Base-by-base conservation (phyloP, 2,888 invertebrate genomes). In the Erebia epiphron region DNA sequence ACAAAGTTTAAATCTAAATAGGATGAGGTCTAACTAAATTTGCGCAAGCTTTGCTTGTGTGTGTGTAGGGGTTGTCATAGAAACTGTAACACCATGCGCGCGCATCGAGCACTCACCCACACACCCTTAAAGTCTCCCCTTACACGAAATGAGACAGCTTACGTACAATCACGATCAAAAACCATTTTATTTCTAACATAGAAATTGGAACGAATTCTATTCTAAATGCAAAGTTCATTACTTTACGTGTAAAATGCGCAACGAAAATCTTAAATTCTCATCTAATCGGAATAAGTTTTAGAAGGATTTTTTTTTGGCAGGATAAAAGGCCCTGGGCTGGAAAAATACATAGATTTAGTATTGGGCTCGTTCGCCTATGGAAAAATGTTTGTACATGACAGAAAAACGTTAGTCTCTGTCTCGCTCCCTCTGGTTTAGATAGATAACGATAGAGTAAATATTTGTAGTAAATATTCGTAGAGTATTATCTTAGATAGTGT, bases 31-130 rank as follows among this genome's bases (percentile, higher is more conserved):
- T 81, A 79, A 82, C 79, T 78, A 79, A 80, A 77, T 88, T 87
- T 82, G 90, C 89, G 87, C 87, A 86, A 88, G 86, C 86, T 83
- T 84, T 85, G 85, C 83, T 84, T 86, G 89, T 92, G 87, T 91
- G 87, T 84, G 85, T 88, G 83, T 90, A 87, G 90, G 90, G 91
- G 92, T 93, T 93, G 93, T 91, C 92, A 93, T 93, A 92, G 93
- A 91, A 92, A 92, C 93, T 87, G 83, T 85, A 86, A 88, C 88
- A 84, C 86, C 84, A 78, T 91, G 92, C 92, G 93, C 92, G 92
- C 93, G 92, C 92, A 92, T 85, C 83, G 81, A 86, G 70, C 83
- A 86, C 86, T 87, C 87, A 81, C 75, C 76, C 76, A 66, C 83
- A 81, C 86, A 86, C 86, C 80, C 80, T 73, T 77, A 76, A 75